phyloP scores from a whole-genome alignment of 2,888 invertebrate genomes.

The Helicoverpa assulta region DNA sequence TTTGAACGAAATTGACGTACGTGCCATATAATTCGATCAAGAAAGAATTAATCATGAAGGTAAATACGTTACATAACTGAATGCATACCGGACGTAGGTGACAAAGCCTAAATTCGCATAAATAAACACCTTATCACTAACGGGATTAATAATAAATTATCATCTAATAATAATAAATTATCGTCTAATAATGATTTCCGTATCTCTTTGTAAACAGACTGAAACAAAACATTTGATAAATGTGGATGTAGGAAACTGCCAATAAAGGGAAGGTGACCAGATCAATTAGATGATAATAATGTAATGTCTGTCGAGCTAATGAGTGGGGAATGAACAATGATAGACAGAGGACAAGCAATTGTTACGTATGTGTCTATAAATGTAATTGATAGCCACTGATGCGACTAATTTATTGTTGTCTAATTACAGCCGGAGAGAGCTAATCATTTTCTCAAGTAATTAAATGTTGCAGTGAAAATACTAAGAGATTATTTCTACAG shows the following conservation, averaged over 20 bases:
- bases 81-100: slow-evolving; percentile 47
- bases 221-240: slow-evolving; percentile 77
- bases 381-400: slow-evolving; percentile 42
- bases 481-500: not conserved
- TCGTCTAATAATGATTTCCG: slow-evolving; percentile 77
- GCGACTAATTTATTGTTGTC: slow-evolving; percentile 34
- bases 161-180: slow-evolving; percentile 64
- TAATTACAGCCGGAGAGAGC: slow-evolving; percentile 2
- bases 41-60: too few species aligned
- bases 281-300: slow-evolving; percentile 60
- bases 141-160: slow-evolving; percentile 60
- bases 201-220: slow-evolving; percentile 72
- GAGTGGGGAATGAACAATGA: slow-evolving; percentile 56
- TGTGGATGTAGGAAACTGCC: slow-evolving; percentile 70
- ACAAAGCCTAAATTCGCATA: slow-evolving; percentile 51
- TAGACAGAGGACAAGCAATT: slow-evolving; percentile 59
- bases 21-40: too few species aligned
- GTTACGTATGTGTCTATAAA: slow-evolving; percentile 45
- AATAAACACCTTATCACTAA: slow-evolving; percentile 61
- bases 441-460: slow-evolving; percentile 6
- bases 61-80: slow-evolving; percentile 26
- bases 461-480: not conserved
- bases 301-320: slow-evolving; percentile 54
- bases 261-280: slow-evolving; percentile 72
- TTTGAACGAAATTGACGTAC: too few species aligned